A percentile compares a stretch with the other conserved stretches of the same genome.
Conservation (phyloP, 2,888 invertebrate species). For the Podabrus alpinus region DNA sequence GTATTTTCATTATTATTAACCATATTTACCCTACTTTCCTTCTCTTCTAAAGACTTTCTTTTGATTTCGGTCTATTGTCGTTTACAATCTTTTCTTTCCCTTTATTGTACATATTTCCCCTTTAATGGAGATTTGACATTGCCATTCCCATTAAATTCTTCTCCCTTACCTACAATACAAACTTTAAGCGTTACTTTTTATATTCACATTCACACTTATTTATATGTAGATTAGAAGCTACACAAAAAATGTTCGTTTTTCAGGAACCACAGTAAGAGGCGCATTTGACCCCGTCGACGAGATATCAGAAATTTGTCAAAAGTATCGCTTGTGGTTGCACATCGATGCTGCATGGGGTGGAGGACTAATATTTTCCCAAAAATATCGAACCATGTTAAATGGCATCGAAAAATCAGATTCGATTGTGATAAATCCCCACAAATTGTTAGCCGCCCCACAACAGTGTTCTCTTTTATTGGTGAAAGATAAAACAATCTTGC, state of each 20-base stretch:
- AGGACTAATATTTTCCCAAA: constrained; percentile 61
- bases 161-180: neutral
- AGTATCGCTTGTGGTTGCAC: constrained; percentile 61
- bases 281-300: constrained; percentile 62
- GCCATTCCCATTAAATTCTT: neutral
- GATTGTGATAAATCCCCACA: constrained; percentile 66
- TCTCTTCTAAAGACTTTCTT: neutral
- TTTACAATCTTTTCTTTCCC: neutral
- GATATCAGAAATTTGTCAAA: constrained; percentile 59
- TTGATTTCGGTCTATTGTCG: neutral
- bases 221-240: neutral
- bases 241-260: constrained; percentile 8
- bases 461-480: constrained; percentile 61
- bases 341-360: constrained; percentile 67
- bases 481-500: constrained; percentile 52
- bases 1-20: neutral
- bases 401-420: constrained; percentile 64
- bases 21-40: neutral
- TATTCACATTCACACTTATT: neutral
- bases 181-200: neutral
- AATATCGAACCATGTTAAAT: constrained; percentile 56
- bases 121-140: neutral
- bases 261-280: constrained; percentile 63
- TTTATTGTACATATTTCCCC: neutral
- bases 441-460: constrained; percentile 63